Evolutionary conservation across 1,140 invertebrate genomes (phyloP), one percentile per base, ranked within the genome.

Genomic region (Pogonognathellus flavescens): DNA sequence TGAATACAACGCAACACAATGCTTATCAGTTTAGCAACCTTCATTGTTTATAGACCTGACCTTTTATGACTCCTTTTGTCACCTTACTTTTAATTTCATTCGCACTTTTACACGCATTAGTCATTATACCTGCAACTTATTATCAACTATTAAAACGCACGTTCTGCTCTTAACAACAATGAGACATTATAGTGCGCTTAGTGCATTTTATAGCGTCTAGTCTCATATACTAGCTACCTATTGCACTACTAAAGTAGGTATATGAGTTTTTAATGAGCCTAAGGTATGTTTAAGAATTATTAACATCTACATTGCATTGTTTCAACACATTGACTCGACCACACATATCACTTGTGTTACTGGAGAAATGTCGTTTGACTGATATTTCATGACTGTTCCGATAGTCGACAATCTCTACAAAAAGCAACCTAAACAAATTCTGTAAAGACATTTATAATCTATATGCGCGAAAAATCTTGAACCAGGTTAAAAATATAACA

Each of bases 1-100:
- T 49, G 16, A 14, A 76, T n/a, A 49, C n/a, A 76, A 72, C 31
- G n/a, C n/a, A n/a, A 49, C 4, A 14, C 31, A 70, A 14, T 70
- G 25, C 70, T 76, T 76, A 76, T 76, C 70, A 18, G 70, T 50
- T 50, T 76, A 76, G 41, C 62, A 76, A 76, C 31, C 70, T 76
- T 76, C 49, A 76, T 76, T 76, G 70, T 76, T 76, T 76, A 76
- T 76, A 50, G 70, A 76, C 14, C 31, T 50, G 16, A 16, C 11
- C 70, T 76, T 76, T 76, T 76, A 76, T 16, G 70, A 76, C 70
- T 50, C 41, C 25, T 76, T 76, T 76, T 76, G 70, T 76, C 70
- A 76, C 70, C 70, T 76, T 76, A 76, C 70, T 76, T 76, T 76
- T 76, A 76, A 76, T 76, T 76, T 76, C 70, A 7, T 76, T 76